Conservation (phyloP, 2,888 invertebrate species). For the Sturmia bella region DNA sequence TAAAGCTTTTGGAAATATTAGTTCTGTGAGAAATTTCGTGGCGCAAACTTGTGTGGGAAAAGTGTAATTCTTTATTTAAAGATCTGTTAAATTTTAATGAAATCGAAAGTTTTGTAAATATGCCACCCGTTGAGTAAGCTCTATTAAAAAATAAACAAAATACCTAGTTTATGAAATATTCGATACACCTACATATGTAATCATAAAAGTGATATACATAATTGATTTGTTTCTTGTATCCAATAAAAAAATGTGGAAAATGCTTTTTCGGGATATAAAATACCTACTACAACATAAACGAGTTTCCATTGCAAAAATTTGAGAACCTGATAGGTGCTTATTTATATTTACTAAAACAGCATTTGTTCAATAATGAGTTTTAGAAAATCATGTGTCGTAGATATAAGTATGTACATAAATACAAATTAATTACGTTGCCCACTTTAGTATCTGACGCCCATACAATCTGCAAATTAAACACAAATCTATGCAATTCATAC, state of each 20-base stretch:
- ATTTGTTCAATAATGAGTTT: too few species aligned
- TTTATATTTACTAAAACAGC: too few species aligned
- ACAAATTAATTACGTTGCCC: slow-evolving; percentile 44
- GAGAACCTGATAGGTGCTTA: too few species aligned
- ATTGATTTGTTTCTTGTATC: too few species aligned
- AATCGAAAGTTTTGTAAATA: slow-evolving; percentile 46
- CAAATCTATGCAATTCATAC: neutral
- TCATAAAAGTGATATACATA: too few species aligned
- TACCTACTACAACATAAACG: too few species aligned
- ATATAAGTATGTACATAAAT: neutral
- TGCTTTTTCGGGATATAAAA: too few species aligned
- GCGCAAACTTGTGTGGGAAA: slow-evolving; percentile 53
- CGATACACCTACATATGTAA: neutral
- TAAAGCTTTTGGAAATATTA: slow-evolving; percentile 34
- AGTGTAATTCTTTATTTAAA: slow-evolving; percentile 19
- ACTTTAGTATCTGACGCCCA: slow-evolving; percentile 64
- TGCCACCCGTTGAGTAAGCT: slow-evolving; percentile 72
- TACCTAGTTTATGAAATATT: too few species aligned
- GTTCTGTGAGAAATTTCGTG: slow-evolving; percentile 59
- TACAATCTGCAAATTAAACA: slow-evolving; percentile 13
- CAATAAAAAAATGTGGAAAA: too few species aligned
- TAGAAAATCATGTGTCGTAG: too few species aligned
- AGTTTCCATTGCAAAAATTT: too few species aligned
- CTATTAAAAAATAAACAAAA: slow-evolving; percentile 16
- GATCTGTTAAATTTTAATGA: slow-evolving; percentile 5